phyloP scores from a whole-genome alignment of 2,113 vertebrate genomes.

The Lontra canadensis region DNA sequence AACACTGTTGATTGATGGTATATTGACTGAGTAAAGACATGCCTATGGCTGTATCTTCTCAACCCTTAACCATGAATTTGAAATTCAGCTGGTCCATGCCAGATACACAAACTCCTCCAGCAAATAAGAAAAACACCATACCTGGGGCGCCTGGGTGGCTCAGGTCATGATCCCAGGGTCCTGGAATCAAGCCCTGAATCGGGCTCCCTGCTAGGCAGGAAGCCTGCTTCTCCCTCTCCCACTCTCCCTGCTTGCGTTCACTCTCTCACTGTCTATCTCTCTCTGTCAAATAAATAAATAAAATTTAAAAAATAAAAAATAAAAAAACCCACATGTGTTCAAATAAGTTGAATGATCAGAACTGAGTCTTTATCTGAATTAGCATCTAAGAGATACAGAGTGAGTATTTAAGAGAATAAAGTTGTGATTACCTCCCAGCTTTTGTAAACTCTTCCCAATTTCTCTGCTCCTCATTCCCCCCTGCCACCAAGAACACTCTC shows the following conservation, averaged over 20 bases:
- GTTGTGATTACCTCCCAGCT: not conserved
- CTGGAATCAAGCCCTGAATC: too few species aligned
- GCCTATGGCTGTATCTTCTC: not conserved
- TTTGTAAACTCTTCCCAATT: not conserved
- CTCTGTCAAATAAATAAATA: too few species aligned
- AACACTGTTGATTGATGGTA: not conserved
- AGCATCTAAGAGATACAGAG: not conserved
- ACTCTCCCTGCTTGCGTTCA: too few species aligned
- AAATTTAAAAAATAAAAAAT: too few species aligned
- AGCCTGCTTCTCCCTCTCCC: too few species aligned
- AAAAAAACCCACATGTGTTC: not conserved
- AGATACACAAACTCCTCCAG: not conserved
- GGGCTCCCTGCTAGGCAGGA: too few species aligned
- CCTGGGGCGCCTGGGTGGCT: too few species aligned
- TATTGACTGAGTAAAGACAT: not conserved
- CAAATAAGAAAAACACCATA: not conserved
- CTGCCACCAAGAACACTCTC: not conserved
- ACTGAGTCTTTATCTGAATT: not conserved
- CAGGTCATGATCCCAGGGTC: too few species aligned
- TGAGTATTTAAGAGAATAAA: slow-evolving; percentile 1
- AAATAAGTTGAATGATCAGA: not conserved
- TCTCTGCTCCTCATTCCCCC: not conserved
- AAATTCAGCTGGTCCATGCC: not conserved
- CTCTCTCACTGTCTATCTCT: too few species aligned
- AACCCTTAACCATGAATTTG: not conserved